A percentile compares a stretch with the other conserved stretches of the same genome.
Evolutionary conservation across 2,797 vertebrate genomes (phyloP).

Genomic region (Rhinichthys osculus): DNA sequence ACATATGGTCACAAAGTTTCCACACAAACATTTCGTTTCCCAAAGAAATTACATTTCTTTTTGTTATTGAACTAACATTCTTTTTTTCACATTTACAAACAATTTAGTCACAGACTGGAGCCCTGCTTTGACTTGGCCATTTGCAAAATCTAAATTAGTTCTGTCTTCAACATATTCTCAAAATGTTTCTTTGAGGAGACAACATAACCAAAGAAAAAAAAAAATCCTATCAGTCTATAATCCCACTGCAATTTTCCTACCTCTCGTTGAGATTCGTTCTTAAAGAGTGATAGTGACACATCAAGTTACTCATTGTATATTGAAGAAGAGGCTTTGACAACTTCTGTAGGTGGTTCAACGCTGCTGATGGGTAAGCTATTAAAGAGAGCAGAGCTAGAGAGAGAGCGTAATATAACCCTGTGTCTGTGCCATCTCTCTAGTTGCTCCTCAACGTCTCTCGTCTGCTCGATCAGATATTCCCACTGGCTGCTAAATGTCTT

Average conservation of each 20-base stretch:
- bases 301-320: neutral
- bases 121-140: neutral
- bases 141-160: too few relatives aligned
- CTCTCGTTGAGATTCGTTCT: neutral
- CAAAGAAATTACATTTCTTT: neutral
- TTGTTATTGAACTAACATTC: neutral
- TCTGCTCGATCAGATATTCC: neutral
- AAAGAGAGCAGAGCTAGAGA: neutral
- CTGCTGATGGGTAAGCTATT: neutral
- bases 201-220: too few relatives aligned
- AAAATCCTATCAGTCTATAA: neutral
- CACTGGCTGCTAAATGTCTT: neutral
- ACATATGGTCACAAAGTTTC: neutral
- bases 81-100: neutral
- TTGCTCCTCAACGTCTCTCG: neutral
- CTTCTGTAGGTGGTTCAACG: neutral
- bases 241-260: neutral
- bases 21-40: neutral
- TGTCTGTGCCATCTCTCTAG: neutral
- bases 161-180: neutral
- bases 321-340: constrained; percentile 2
- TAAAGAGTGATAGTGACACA: neutral
- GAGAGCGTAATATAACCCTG: neutral
- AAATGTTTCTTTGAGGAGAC: neutral
- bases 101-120: neutral